Percentiles rank a stretch among this genome's conserved stretches.
Evolutionary conservation across 1,140 invertebrate species (phyloP).

Genomic region (Sitobion miscanthi): DNA sequence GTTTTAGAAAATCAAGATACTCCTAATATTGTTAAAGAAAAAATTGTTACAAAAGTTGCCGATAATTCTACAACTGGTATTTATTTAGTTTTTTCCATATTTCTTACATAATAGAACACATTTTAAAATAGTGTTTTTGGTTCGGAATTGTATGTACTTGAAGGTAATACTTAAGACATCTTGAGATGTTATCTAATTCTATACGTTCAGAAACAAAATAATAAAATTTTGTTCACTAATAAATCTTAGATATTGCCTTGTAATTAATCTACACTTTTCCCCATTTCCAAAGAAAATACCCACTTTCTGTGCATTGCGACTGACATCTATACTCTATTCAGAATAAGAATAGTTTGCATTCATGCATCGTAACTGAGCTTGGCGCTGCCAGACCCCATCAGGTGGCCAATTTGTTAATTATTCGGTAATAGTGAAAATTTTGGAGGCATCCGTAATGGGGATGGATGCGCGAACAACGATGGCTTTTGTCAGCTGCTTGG

Average conservation of each 20-base stretch:
- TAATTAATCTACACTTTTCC: background rate
- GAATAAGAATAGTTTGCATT: too few relatives aligned
- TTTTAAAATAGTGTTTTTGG: background rate
- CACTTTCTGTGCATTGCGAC: background rate
- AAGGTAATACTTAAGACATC: background rate
- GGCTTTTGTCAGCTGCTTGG: too few relatives aligned
- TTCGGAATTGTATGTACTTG: background rate
- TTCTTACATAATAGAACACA: background rate
- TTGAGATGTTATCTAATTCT: background rate
- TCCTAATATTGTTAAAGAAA: conserved; percentile 32
- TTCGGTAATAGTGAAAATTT: too few relatives aligned
- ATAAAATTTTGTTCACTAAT: background rate
- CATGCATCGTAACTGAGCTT: too few relatives aligned
- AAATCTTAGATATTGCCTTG: background rate
- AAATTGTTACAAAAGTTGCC: conserved; percentile 22
- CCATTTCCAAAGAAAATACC: background rate
- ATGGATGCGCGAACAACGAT: too few relatives aligned
- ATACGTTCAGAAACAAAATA: background rate
- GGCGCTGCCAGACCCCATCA: too few relatives aligned
- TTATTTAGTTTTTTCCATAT: background rate
- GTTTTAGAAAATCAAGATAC: conserved; percentile 32
- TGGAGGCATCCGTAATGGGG: too few relatives aligned
- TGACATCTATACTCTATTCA: too few relatives aligned
- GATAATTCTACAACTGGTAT: conserved; percentile 29
- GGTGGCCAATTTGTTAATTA: too few relatives aligned